Base-by-base conservation (phyloP, 2,888 invertebrate genomes). In the Campaea margaritaria region DNA sequence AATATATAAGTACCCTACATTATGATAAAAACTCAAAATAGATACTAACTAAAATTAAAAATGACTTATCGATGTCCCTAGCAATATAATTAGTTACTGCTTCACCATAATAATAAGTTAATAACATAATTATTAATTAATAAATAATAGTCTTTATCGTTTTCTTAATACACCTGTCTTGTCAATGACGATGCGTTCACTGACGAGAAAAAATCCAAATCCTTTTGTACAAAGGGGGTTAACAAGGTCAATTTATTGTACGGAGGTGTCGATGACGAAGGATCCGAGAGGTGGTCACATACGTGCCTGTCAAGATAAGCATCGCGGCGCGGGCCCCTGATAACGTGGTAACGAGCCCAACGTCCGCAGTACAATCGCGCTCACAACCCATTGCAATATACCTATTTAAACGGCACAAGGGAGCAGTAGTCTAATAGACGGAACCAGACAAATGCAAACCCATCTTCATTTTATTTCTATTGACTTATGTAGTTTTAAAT, bases 261-360 rank as follows among this genome's bases (percentile, higher is more conserved):
- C 75, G 74, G 81, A 85, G 81, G 86, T 85, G 87, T 85, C 83
- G 82, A 85, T 85, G 86, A 79, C 82, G 85, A 82, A 80, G 83
- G 78, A 73, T 68, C 58, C 68, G 72, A 78, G 83, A 85, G 83
- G 77, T 82, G 85, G 83, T 85, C 87, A 85, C 83, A 82, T 82
- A 77, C 81, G 81, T 75, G 81, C 78, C 83, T 81, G 86, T 89
- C 87, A 79, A 85, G 89, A 90, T 89, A 85, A 81, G 64, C 75
- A 90, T 90, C 90, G 73, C 78, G 66, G 73, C 71, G 68, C 70
- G 74, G 73, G 67, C 75, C 73, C 59, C 80, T 79, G 86, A 87
- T 89, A 87, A 85, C 82, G 79, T 78, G 81, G 83, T 82, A 89
- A 87, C 86, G 85, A 87, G 84, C 78, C 80, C 76, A 81, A 83